Evolutionary conservation across 2,797 vertebrate species (phyloP).

Genomic region (Anabacerthia variegaticeps): DNA sequence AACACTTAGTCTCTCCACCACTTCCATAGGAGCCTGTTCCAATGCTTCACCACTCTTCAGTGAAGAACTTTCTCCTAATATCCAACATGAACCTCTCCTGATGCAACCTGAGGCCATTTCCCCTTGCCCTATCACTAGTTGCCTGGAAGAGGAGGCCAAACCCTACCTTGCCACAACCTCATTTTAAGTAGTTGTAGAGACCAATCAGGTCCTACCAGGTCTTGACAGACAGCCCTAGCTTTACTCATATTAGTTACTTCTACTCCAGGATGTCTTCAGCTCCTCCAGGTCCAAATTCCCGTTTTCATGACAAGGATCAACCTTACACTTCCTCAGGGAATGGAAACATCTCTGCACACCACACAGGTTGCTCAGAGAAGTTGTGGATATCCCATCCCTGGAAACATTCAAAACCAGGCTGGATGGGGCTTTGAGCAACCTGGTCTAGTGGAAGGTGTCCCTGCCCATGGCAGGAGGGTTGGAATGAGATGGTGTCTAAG

Average conservation of each 20-base stretch:
- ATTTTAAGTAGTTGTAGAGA: not conserved
- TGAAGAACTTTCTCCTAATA: not conserved
- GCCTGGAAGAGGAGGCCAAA: not conserved
- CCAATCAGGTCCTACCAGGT: not conserved
- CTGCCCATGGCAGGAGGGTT: not conserved
- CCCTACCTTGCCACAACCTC: too few species aligned
- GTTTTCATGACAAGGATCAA: not conserved
- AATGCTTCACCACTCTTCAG: not conserved
- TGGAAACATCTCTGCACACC: not conserved
- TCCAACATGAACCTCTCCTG: not conserved
- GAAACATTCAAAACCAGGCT: not conserved
- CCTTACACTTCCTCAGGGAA: not conserved
- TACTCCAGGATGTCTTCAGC: not conserved
- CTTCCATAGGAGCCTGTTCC: not conserved
- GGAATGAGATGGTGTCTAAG: not conserved
- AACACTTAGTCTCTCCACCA: not conserved
- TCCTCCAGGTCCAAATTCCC: not conserved
- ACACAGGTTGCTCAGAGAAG: not conserved
- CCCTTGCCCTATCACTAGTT: not conserved
- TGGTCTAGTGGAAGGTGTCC: not conserved
- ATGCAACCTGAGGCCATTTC: not conserved
- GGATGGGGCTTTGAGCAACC: not conserved
- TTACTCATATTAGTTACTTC: not conserved
- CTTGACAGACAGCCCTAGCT: not conserved
- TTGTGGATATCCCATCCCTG: not conserved